Percentiles rank a stretch among this genome's conserved stretches.
These are phyloP conservation scores for Trichoplusia ni DNA, from an alignment of 1,140 invertebrate genomes.

Conservation along the genomic window DNA sequence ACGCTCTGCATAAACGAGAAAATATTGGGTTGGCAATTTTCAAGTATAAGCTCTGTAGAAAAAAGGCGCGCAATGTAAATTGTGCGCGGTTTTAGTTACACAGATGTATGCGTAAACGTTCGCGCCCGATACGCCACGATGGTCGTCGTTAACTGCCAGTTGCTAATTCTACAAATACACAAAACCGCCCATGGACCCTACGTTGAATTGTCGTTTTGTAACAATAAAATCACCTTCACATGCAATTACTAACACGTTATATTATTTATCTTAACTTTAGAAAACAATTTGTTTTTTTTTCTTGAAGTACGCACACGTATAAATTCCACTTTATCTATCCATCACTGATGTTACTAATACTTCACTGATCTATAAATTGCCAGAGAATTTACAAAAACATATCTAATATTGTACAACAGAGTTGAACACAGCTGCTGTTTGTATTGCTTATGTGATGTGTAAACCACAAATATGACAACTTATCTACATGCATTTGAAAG, in stretches of 20 bases:
- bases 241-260: background rate
- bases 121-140: conserved; percentile 6
- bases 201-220: background rate
- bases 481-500: background rate
- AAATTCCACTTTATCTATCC: conserved; percentile 15
- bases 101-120: conserved; percentile 30
- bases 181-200: conserved; percentile 18
- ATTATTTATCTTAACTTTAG: background rate
- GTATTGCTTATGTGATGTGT: background rate
- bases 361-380: conserved; percentile 16
- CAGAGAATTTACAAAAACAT: conserved; percentile 13
- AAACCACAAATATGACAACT: conserved; percentile 26
- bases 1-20: conserved; percentile 61
- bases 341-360: conserved; percentile 13
- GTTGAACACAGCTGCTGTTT: too few species aligned
- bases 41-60: conserved; percentile 40
- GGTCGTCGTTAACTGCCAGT: conserved; percentile 27
- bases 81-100: conserved; percentile 2
- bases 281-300: too few species aligned
- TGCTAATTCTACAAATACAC: conserved; percentile 31
- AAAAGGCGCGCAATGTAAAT: conserved; percentile 11
- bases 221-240: background rate
- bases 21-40: conserved; percentile 57
- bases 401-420: conserved; percentile 14
- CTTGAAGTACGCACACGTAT: conserved; percentile 9